Base-by-base conservation (phyloP, 2,113 vertebrate genomes). In the Oryzias curvinotus region DNA sequence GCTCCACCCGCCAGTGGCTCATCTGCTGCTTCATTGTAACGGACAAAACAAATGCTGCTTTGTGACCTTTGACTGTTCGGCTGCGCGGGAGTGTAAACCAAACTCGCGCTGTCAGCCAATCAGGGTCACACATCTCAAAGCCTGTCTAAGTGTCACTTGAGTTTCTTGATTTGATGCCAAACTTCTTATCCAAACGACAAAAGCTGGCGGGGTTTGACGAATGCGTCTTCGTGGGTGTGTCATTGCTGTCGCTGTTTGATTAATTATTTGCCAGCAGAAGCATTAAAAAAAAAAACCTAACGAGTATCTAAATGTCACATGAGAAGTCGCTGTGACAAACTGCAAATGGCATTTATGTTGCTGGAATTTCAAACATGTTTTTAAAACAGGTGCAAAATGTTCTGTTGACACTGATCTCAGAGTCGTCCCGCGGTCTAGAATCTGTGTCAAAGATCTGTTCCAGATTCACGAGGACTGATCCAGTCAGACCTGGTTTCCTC, bases 191-290 rank as follows among this genome's bases (percentile, higher is more conserved):
- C 41, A 17, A 55, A 56, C 54, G 26, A 16, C 5, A 17, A 30
- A 0, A 50, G 0, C 5, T 16, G 45, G 13, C 8, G n/a, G 19
- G 49, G 41, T 58, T 48, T 54, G 23, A 48, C 54, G 19, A 60
- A 61, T 13, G 42, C 26, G 55, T 42, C 61, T 53, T 47, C 12
- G 0, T 14, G 30, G 45, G 23, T 65, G 41, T 49, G 18, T 48
- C 5, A n/a, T 18, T 14, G 2, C 16, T 0, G 21, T 62, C n/a
- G 51, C 43, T 30, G 1, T 0, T 0, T 41, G 1, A 30, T 21
- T 41, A n/a, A 25, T 4, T 18, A 28, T 50, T 30, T 43, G 41
- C 49, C 21, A 28, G 36, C 59, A 26, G 13, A 4, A 52, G 15
- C 1, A 52, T 3, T n/a, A n/a, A n/a, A n/a, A 14, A 23, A 36